Conservation (phyloP, 2,888 invertebrate species). For the Caenorhabditis sulstoni region DNA sequence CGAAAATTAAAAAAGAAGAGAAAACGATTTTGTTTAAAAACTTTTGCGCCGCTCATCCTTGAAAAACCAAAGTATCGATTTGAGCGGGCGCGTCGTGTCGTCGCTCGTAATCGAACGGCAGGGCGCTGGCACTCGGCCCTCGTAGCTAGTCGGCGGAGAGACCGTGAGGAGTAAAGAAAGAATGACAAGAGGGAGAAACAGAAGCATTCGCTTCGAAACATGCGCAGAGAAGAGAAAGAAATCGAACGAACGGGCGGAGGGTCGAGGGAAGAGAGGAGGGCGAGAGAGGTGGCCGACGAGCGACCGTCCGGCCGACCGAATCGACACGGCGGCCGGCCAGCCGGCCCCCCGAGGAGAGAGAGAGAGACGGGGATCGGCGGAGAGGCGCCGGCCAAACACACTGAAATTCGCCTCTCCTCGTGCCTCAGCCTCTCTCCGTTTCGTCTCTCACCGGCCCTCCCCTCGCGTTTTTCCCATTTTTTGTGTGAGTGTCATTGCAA, state of each 20-base stretch:
- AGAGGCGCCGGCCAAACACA: conserved; percentile 3
- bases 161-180: conserved; percentile 4
- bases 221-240: conserved; percentile 48
- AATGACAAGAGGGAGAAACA: conserved; percentile 7
- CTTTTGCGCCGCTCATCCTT: conserved; percentile 8
- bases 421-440: not conserved
- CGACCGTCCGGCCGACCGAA: conserved; percentile 40
- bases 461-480: conserved; percentile 27
- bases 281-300: conserved; percentile 46
- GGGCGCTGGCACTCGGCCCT: conserved; percentile 40
- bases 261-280: conserved; percentile 28
- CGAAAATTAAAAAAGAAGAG: not conserved
- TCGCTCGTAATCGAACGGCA: conserved; percentile 48
- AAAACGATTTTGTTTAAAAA: too few species aligned
- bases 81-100: conserved; percentile 26
- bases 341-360: conserved; percentile 33
- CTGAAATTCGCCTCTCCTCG: conserved; percentile 27
- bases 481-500: conserved; percentile 56
- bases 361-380: not conserved
- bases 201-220: conserved; percentile 47
- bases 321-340: conserved; percentile 46
- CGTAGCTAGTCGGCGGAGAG: not conserved
- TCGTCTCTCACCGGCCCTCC: conserved; percentile 20
- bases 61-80: conserved; percentile 56
- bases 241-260: conserved; percentile 38